phyloP scores from a whole-genome alignment of 2,797 vertebrate species.

The Phylloscopus collybita region DNA sequence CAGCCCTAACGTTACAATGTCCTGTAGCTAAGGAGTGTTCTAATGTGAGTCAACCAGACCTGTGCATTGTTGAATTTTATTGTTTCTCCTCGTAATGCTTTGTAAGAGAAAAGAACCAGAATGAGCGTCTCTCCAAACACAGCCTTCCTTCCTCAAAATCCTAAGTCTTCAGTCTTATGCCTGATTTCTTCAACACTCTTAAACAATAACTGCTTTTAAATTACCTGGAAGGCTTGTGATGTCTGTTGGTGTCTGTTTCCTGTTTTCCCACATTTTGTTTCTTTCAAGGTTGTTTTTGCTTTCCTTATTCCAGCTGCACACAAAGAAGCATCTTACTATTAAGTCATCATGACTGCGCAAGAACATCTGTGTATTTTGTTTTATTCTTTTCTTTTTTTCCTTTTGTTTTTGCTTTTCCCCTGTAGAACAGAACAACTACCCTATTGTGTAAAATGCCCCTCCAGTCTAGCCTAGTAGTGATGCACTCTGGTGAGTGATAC shows the following conservation, averaged over 20 bases:
- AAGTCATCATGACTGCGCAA: not conserved
- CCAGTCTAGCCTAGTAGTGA: not conserved
- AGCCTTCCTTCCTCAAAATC: not conserved
- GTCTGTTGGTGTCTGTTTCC: constrained; percentile 3
- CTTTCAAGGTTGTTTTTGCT: constrained; percentile 38
- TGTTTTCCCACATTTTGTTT: constrained; percentile 51
- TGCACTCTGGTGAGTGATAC: not conserved
- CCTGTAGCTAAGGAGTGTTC: not conserved
- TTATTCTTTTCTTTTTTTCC: not conserved
- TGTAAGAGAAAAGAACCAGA: not conserved
- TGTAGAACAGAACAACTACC: not conserved
- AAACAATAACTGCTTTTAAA: not conserved
- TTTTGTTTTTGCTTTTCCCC: not conserved
- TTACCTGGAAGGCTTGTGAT: constrained; percentile 18
- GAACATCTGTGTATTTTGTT: not conserved
- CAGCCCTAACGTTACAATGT: not conserved
- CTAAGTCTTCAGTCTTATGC: not conserved
- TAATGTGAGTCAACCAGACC: not conserved
- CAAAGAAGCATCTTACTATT: not conserved
- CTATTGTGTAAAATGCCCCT: not conserved
- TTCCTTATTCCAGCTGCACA: not conserved
- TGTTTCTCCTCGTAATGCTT: not conserved
- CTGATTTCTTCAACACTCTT: not conserved
- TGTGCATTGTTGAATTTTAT: not conserved
- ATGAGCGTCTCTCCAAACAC: not conserved